phyloP scores from a whole-genome alignment of 2,888 invertebrate genomes.

The Eilema sororculum region DNA sequence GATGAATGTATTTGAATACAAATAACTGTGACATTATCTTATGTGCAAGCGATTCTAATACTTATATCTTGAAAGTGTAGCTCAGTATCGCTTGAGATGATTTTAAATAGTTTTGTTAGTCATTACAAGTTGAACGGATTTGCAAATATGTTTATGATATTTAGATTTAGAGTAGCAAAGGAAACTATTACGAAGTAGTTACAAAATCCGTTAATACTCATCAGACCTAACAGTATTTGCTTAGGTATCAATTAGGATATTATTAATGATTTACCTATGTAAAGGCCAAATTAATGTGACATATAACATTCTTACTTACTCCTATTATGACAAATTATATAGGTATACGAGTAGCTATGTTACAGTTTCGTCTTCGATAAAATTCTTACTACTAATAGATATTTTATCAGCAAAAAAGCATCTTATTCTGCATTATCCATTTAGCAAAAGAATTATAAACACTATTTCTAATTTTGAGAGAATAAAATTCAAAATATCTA shows the following conservation, averaged over 20 bases:
- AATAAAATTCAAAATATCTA: neutral
- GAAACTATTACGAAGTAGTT: too few species aligned
- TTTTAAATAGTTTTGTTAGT: conserved; percentile 7
- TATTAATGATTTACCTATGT: too few species aligned
- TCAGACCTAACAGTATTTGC: too few species aligned
- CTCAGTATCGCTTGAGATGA: neutral
- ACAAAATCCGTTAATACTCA: too few species aligned
- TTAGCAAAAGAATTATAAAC: too few species aligned
- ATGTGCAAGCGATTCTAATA: conserved; percentile 38
- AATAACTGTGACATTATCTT: conserved; percentile 50
- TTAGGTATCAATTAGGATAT: too few species aligned
- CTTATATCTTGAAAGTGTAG: conserved; percentile 24
- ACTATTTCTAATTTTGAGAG: neutral
- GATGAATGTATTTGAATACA: conserved; percentile 67
- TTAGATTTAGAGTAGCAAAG: neutral
- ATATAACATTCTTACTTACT: too few species aligned
- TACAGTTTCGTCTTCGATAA: too few species aligned
- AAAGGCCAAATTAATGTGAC: too few species aligned
- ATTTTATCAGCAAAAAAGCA: neutral
- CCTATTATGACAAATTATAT: too few species aligned
- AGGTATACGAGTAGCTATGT: too few species aligned
- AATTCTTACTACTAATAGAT: neutral
- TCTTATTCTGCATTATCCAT: neutral
- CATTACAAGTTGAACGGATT: conserved; percentile 35
- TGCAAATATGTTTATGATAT: conserved; percentile 39